Base-by-base conservation (phyloP, 1,140 invertebrate species). In the Drosophila bocki region DNA sequence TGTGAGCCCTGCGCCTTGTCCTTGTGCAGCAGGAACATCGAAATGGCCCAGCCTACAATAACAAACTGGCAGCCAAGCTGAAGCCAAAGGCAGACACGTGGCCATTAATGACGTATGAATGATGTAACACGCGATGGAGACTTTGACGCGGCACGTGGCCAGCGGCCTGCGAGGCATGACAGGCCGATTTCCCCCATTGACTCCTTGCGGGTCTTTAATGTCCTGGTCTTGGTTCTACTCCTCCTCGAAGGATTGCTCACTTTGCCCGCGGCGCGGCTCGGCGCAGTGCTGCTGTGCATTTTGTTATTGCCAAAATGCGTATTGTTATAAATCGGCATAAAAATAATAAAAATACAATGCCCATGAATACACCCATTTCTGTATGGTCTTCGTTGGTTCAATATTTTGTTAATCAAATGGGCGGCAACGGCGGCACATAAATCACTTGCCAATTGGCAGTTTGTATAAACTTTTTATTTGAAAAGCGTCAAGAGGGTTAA, bases 21-120 rank as follows among this genome's bases (percentile, higher is more conserved):
- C 64, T 45, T 75, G 71, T 82, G 78, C 80, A 65, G 59, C 75
- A 67, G 81, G 70, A 84, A 85, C 82, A 88, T 56, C 65, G 82
- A 81, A 78, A 78, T 78, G 75, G 75, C 75, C 75, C 84, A 67
- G 85, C 85, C 81, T 88, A 85, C 81, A 88, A 90, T 69, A 90
- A 88, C 84, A 90, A 22, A 81, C 78, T 71, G 41, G n/a, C 35
- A 74, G 69, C 54, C 32, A 15, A 35, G 51, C 33, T 11, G 19
- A 51, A 13, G 48, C 22, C 47, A 29, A 9, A 0, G 53, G 7
- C 74, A 50, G 80, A 87, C 92, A 92, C 92, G 92, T 92, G 92
- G 75, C 91, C 80, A 82, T 84, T 92, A 93, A 93, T 93, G 91
- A 93, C 92, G 84, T 93, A 92, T 93, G 92, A 93, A 93, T 93